Evolutionary conservation across 2,888 invertebrate genomes (phyloP).

Genomic region (Drosophila maculinotata): DNA sequence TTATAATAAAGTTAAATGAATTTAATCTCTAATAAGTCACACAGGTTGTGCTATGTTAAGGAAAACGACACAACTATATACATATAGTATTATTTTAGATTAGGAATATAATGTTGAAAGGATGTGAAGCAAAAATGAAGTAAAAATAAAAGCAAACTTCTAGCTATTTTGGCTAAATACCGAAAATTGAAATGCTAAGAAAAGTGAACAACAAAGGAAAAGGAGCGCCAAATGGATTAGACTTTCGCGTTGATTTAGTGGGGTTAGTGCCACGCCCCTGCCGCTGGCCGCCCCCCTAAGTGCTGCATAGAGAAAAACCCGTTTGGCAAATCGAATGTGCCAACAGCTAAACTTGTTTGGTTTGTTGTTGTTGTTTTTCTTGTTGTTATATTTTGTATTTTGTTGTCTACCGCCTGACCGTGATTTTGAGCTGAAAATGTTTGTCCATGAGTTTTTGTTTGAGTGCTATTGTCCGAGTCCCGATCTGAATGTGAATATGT

Average conservation of each 20-base stretch:
- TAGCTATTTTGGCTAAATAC: no score
- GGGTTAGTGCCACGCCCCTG: constrained; percentile 69
- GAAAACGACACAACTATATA: no score
- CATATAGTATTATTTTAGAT: no score
- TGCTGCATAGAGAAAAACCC: constrained; percentile 40
- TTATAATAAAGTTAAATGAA: no score
- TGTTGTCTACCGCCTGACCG: constrained; percentile 57
- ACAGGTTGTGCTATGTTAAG: no score
- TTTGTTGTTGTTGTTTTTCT: neutral
- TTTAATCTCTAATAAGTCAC: no score
- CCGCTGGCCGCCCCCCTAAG: constrained; percentile 33
- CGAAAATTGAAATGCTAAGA: constrained; percentile 1
- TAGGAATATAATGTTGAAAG: no score
- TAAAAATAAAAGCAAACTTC: no score
- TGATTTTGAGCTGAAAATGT: constrained; percentile 64
- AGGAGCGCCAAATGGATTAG: constrained; percentile 43
- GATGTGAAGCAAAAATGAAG: no score
- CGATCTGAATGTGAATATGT: constrained; percentile 30
- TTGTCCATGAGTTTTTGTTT: constrained; percentile 52
- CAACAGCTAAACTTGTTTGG: constrained; percentile 63
- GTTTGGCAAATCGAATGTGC: constrained; percentile 64
- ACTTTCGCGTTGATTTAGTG: constrained; percentile 60
- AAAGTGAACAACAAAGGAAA: constrained; percentile 11
- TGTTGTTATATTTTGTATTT: neutral
- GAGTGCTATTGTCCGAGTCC: constrained; percentile 57